phyloP scores from a whole-genome alignment of 1,140 invertebrate species.

The Ceratina australensis region DNA sequence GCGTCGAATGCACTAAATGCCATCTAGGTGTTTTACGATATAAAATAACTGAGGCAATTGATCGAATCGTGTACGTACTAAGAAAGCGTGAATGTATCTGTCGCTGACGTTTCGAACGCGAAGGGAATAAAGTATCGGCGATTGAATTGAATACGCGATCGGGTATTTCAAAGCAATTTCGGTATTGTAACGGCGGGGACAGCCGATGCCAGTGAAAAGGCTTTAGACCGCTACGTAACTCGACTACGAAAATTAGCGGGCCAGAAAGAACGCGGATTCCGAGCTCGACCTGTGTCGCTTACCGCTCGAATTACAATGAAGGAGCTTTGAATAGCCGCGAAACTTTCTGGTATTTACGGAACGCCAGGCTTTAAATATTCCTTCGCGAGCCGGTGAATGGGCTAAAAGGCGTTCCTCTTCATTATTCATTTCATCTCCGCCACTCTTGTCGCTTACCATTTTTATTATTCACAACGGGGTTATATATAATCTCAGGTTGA shows the following conservation, averaged over 20 bases:
- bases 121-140: too few species aligned
- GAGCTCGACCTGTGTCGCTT: not conserved
- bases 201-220: not conserved
- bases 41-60: too few species aligned
- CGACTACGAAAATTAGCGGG: slow-evolving; percentile 14
- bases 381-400: slow-evolving; percentile 16
- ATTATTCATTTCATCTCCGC: slow-evolving; percentile 19
- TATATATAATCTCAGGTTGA: too few species aligned
- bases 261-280: not conserved
- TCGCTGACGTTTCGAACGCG: too few species aligned
- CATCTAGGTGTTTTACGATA: too few species aligned
- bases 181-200: not conserved
- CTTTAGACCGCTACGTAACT: not conserved
- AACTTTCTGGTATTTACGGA: slow-evolving; percentile 18
- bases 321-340: slow-evolving; percentile 2
- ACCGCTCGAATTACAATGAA: slow-evolving; percentile 12
- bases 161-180: not conserved
- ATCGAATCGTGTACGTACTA: too few species aligned
- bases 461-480: slow-evolving; percentile 4
- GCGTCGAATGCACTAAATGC: too few species aligned
- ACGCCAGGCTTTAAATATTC: slow-evolving; percentile 10
- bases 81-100: too few species aligned
- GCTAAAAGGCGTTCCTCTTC: slow-evolving; percentile 14
- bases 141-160: slow-evolving; percentile 1
- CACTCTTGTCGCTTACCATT: slow-evolving; percentile 31